Evolutionary conservation across 2,113 vertebrate species (phyloP).

Genomic region (Chiloscyllium plagiosum): DNA sequence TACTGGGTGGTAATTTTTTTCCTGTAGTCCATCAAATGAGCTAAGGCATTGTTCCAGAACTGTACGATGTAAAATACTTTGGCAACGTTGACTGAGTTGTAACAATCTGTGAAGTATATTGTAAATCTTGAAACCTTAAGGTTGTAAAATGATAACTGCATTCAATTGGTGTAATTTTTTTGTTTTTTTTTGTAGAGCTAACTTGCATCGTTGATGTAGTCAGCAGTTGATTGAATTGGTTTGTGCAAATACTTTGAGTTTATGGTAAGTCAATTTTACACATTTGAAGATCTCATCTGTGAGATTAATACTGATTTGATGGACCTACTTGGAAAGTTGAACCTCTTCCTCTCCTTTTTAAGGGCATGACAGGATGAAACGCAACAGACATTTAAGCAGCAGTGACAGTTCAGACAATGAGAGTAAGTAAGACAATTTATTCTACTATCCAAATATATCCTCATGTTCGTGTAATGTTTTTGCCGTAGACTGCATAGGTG

Average conservation of each 20-base stretch:
- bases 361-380: constrained; percentile 97
- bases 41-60: not conserved
- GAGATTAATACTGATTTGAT: not conserved
- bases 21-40: not conserved
- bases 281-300: not conserved
- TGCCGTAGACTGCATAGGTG: not conserved
- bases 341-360: constrained; percentile 46
- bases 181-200: not conserved
- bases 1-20: not conserved
- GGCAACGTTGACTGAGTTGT: not conserved
- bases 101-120: not conserved
- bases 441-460: not conserved
- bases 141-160: not conserved
- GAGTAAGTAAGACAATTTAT: constrained; percentile 66
- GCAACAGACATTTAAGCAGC: constrained; percentile 82
- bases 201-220: not conserved
- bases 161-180: not conserved
- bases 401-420: constrained; percentile 98
- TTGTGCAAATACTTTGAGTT: constrained; percentile 15
- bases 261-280: not conserved
- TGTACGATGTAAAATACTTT: not conserved
- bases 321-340: not conserved
- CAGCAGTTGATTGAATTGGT: constrained; percentile 13
- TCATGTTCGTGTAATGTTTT: not conserved
- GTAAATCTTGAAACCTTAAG: not conserved